A percentile compares a stretch with the other conserved stretches of the same genome.
Evolutionary conservation across 2,797 vertebrate species (phyloP).

Genomic region (Muscicapa comitata): DNA sequence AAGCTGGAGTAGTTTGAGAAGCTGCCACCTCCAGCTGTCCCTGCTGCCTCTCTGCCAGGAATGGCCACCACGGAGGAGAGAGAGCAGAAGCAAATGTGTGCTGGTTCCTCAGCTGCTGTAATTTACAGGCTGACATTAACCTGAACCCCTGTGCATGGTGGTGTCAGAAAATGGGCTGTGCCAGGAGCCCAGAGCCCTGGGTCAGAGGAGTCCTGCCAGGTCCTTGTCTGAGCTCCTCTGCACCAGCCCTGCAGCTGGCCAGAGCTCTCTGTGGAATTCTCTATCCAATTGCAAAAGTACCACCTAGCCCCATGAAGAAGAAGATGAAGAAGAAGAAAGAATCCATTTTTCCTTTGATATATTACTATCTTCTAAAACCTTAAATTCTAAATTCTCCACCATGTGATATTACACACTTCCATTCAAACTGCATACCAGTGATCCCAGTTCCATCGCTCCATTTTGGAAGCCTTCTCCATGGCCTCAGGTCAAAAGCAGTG

Average conservation of each 20-base stretch:
- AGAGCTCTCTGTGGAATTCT: no score
- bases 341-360: no score
- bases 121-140: not conserved
- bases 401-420: no score
- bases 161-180: not conserved
- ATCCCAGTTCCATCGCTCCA: no score
- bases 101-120: not conserved
- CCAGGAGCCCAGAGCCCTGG: not conserved
- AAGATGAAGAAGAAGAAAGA: no score
- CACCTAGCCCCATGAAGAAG: no score
- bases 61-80: not conserved
- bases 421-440: no score
- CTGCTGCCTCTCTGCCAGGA: not conserved
- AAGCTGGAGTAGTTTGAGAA: not conserved
- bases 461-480: no score
- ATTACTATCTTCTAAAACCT: no score
- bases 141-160: not conserved
- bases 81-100: not conserved
- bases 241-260: fast-evolving
- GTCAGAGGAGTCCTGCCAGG: not conserved
- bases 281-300: no score
- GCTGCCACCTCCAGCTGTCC: conserved; percentile 36
- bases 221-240: not conserved
- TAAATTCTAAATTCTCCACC: no score
- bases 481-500: no score